Percentiles rank a stretch among this genome's conserved stretches.
Conservation (phyloP, 2,888 invertebrate species). For the Coenonympha glycerion region DNA sequence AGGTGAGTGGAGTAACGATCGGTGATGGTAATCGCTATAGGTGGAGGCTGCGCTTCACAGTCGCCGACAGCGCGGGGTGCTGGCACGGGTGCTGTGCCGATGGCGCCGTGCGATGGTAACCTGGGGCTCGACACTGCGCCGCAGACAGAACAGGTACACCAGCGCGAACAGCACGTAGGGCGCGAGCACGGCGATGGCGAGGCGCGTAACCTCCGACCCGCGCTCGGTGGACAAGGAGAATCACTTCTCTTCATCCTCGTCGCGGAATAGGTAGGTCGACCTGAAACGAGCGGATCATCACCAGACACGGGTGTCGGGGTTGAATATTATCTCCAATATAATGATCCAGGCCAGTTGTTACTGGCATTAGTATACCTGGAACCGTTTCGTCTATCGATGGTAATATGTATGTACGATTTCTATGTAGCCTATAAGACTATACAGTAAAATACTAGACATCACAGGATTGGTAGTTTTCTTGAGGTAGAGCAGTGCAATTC, state of each 20-base stretch:
- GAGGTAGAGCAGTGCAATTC: too few relatives aligned
- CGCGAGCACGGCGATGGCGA: slow-evolving; percentile 51
- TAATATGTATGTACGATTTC: too few relatives aligned
- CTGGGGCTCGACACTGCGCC: slow-evolving; percentile 21
- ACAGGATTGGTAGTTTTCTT: too few relatives aligned
- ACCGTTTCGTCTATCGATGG: too few relatives aligned
- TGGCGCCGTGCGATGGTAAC: slow-evolving; percentile 15
- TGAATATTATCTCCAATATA: too few relatives aligned
- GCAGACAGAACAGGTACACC: slow-evolving; percentile 51
- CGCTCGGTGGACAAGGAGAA: slow-evolving; percentile 53
- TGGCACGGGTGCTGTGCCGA: not conserved
- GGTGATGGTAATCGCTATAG: too few relatives aligned
- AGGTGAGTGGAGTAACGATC: too few relatives aligned
- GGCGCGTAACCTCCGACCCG: slow-evolving; percentile 69
- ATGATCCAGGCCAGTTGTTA: too few relatives aligned
- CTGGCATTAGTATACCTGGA: too few relatives aligned
- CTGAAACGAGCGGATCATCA: slow-evolving; percentile 77
- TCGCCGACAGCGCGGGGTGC: slow-evolving; percentile 9
- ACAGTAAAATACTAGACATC: too few relatives aligned
- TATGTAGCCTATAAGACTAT: too few relatives aligned
- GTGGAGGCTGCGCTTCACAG: slow-evolving; percentile 8
- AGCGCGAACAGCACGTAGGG: slow-evolving; percentile 58
- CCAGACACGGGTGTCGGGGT: too few relatives aligned
- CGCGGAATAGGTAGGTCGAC: slow-evolving; percentile 89
- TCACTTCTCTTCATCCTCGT: slow-evolving; percentile 83